These are phyloP conservation scores for Acleris emargana DNA, from an alignment of 2,888 invertebrate species.

Conservation along the genomic window DNA sequence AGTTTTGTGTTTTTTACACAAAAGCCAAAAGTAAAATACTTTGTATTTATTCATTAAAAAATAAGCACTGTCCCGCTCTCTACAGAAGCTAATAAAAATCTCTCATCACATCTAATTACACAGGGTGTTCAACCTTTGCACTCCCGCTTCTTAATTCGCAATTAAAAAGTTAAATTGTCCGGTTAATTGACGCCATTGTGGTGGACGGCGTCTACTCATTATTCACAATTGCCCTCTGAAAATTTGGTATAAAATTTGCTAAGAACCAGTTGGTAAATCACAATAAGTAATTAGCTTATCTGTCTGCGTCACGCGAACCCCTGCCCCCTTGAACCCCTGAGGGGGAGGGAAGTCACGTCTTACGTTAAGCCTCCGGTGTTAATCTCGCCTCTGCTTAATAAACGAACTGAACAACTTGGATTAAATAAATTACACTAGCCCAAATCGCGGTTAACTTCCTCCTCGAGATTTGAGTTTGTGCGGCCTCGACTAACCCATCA, in stretches of 20 bases:
- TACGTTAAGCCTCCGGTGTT: slow-evolving; percentile 67
- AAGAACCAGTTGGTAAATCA: slow-evolving; percentile 69
- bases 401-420: slow-evolving; percentile 67
- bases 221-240: slow-evolving; percentile 67
- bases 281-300: slow-evolving; percentile 81
- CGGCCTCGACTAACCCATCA: neutral
- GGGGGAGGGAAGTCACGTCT: slow-evolving; percentile 58
- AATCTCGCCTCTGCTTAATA: slow-evolving; percentile 72
- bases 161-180: slow-evolving; percentile 81
- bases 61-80: neutral
- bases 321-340: slow-evolving; percentile 41
- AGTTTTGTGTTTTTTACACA: too few species aligned
- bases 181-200: slow-evolving; percentile 78
- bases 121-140: slow-evolving; percentile 69
- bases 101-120: slow-evolving; percentile 60
- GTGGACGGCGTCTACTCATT: slow-evolving; percentile 70
- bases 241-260: slow-evolving; percentile 69
- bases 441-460: slow-evolving; percentile 55
- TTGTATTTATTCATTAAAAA: neutral
- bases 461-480: slow-evolving; percentile 42
- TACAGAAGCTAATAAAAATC: slow-evolving; percentile 5
- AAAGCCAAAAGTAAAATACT: too few species aligned
- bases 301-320: slow-evolving; percentile 68
- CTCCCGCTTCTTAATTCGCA: slow-evolving; percentile 75
- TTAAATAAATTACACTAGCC: slow-evolving; percentile 63